Conservation (phyloP, 2,113 vertebrate species). For the Cynopterus brachyotis region DNA sequence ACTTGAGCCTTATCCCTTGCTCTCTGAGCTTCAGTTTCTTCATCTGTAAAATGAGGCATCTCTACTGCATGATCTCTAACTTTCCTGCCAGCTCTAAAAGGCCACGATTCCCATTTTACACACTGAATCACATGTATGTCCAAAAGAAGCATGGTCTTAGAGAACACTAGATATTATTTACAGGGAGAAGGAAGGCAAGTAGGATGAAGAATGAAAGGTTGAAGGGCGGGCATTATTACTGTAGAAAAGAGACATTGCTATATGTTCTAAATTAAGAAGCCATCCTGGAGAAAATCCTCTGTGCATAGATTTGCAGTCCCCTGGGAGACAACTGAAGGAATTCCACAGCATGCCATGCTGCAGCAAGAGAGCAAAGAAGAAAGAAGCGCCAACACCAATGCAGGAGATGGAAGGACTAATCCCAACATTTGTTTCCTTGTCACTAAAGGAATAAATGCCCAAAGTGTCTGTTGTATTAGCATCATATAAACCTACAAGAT, state of each 20-base stretch:
- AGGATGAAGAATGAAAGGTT: not conserved
- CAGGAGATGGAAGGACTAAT: not conserved
- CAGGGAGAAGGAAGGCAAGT: not conserved
- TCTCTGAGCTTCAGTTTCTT: not conserved
- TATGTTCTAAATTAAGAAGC: not conserved
- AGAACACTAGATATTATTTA: not conserved
- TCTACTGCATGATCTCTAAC: not conserved
- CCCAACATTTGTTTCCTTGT: not conserved
- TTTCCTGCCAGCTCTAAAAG: not conserved
- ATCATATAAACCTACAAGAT: not conserved
- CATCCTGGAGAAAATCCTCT: not conserved
- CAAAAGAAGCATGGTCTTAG: not conserved
- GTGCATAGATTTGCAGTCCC: not conserved
- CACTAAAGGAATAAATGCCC: not conserved
- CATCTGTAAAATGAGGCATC: not conserved
- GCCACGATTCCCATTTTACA: not conserved
- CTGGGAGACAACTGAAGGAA: not conserved
- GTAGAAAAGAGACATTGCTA: not conserved
- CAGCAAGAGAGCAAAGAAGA: not conserved
- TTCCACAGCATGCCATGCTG: not conserved
- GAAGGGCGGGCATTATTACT: not conserved
- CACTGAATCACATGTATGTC: not conserved
- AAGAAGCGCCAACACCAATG: not conserved
- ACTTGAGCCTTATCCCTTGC: not conserved
- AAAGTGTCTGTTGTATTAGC: not conserved